phyloP scores from a whole-genome alignment of 2,113 vertebrate genomes.

The Rhagologus leucostigma region DNA sequence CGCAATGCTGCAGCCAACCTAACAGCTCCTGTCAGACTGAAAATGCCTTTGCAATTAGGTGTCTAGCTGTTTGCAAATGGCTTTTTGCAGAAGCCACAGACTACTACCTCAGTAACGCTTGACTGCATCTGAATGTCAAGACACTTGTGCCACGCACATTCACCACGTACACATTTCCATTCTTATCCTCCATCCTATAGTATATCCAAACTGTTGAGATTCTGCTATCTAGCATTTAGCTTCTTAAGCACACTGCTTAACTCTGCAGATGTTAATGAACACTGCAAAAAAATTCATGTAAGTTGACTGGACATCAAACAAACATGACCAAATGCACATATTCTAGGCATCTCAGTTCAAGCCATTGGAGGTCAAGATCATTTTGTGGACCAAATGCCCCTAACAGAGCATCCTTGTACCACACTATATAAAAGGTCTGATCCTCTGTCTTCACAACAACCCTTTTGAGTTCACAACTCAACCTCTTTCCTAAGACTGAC shows the following conservation, averaged over 20 bases:
- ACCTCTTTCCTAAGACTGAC: neutral
- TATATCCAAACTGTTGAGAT: neutral
- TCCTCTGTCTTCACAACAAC: neutral
- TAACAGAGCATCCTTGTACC: neutral
- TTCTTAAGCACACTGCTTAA: neutral
- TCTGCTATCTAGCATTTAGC: neutral
- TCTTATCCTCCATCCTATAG: neutral
- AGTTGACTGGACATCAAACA: neutral
- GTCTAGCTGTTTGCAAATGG: neutral
- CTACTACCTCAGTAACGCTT: accelerated
- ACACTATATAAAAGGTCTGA: neutral
- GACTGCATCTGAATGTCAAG: neutral
- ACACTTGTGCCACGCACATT: neutral
- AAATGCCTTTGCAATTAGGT: neutral
- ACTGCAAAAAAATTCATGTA: neutral
- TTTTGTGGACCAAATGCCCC: neutral
- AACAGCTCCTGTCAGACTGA: neutral
- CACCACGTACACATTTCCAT: neutral
- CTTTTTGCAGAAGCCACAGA: neutral
- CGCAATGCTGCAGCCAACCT: neutral
- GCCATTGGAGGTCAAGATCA: neutral
- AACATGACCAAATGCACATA: neutral
- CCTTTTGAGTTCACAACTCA: neutral
- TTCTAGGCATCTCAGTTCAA: neutral
- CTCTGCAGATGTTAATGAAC: neutral